Percentiles rank a stretch among this genome's conserved stretches.
Conservation (phyloP, 2,113 vertebrate genomes). For the Carettochelys insculpta region DNA sequence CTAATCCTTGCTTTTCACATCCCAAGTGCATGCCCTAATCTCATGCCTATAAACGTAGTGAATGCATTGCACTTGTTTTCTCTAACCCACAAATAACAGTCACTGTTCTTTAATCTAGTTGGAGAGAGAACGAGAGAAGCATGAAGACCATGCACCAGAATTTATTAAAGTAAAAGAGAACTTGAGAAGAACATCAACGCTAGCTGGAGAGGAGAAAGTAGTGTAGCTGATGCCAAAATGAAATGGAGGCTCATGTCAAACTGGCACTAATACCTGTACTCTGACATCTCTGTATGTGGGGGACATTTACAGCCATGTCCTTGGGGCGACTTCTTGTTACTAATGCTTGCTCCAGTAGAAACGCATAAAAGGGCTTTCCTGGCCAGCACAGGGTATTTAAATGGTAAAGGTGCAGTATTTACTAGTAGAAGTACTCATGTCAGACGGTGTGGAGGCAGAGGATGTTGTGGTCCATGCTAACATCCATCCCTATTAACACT, state of each 20-base stretch:
- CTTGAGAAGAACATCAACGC: constrained; percentile 84
- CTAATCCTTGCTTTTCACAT: neutral
- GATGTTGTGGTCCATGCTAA: neutral
- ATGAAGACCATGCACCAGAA: constrained; percentile 86
- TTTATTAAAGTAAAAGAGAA: constrained; percentile 96
- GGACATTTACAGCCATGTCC: constrained; percentile 24
- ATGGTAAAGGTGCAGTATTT: constrained; percentile 14
- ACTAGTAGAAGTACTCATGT: neutral
- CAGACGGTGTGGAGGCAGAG: constrained; percentile 20
- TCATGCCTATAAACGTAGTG: neutral
- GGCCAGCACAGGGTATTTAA: constrained; percentile 7
- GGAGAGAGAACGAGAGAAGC: constrained; percentile 85
- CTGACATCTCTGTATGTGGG: constrained; percentile 54
- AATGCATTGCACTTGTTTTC: neutral
- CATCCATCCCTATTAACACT: constrained; percentile 33
- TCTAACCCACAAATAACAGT: neutral
- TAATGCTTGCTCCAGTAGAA: constrained; percentile 62
- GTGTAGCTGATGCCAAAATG: constrained; percentile 71
- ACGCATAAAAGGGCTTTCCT: constrained; percentile 22
- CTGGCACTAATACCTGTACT: neutral
- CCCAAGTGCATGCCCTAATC: too few species aligned
- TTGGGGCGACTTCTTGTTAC: constrained; percentile 29
- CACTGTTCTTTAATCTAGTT: constrained; percentile 75
- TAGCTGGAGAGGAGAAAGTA: constrained; percentile 79
- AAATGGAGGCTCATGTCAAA: neutral